These are phyloP conservation scores for Drosophila anomelani DNA, from an alignment of 2,888 invertebrate genomes.

Conservation along the genomic window DNA sequence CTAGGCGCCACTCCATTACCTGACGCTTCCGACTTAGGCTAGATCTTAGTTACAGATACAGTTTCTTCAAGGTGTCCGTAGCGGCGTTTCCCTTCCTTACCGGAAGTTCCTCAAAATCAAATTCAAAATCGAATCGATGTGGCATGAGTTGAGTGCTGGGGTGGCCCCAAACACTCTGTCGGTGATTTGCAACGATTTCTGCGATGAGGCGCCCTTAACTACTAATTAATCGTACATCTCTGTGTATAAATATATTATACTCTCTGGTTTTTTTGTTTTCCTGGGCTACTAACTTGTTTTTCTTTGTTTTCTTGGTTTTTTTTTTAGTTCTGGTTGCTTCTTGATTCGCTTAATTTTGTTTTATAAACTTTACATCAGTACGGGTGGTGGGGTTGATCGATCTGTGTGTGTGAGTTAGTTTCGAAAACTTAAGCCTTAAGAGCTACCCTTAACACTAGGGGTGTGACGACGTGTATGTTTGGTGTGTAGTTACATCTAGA, in stretches of 20 bases:
- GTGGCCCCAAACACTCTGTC: not conserved
- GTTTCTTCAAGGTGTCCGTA: conserved; percentile 70
- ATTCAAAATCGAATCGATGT: conserved; percentile 38
- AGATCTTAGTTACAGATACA: conserved; percentile 40
- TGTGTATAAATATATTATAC: conserved; percentile 22
- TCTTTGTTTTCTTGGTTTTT: not conserved
- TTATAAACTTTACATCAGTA: conserved; percentile 74
- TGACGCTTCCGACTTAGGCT: conserved; percentile 28
- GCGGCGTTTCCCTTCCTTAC: conserved; percentile 62
- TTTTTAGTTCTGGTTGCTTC: not conserved
- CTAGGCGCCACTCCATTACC: conserved; percentile 1
- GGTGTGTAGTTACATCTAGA: conserved; percentile 27
- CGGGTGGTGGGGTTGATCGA: conserved; percentile 67
- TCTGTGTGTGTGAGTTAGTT: conserved; percentile 38
- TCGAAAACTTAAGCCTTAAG: conserved; percentile 39
- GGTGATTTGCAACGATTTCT: not conserved
- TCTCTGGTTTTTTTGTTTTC: conserved; percentile 20
- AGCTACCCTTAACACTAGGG: conserved; percentile 14
- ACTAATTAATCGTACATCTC: conserved; percentile 23
- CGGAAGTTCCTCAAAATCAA: conserved; percentile 46
- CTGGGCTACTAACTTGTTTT: conserved; percentile 47
- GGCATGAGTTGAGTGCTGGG: conserved; percentile 6
- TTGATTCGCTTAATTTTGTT: conserved; percentile 40
- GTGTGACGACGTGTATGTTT: conserved; percentile 3
- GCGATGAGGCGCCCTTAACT: conserved; percentile 28